These are phyloP conservation scores for Plestiodon gilberti DNA, from an alignment of 2,113 vertebrate genomes.

Conservation along the genomic window DNA sequence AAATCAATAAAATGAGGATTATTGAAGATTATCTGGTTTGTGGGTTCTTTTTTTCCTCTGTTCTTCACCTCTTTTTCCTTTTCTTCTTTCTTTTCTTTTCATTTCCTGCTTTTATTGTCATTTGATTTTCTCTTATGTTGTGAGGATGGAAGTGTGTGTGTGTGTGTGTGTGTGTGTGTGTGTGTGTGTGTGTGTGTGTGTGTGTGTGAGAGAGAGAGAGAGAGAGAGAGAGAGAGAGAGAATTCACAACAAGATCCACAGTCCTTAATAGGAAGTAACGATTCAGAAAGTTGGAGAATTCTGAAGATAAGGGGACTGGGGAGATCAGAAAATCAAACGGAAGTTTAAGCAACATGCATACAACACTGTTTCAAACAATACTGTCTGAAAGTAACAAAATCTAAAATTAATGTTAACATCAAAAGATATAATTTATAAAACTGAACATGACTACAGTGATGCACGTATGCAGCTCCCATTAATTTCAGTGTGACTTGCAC, in stretches of 20 bases:
- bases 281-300: no score
- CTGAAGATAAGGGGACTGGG: not conserved
- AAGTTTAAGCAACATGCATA: not conserved
- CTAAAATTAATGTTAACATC: not conserved
- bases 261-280: not conserved
- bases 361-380: not conserved
- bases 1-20: not conserved
- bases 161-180: not conserved
- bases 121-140: not conserved
- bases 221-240: not conserved
- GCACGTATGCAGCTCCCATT: not conserved
- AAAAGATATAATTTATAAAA: not conserved
- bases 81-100: no score
- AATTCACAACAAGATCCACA: not conserved
- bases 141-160: not conserved
- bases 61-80: not conserved
- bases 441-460: not conserved
- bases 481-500: not conserved
- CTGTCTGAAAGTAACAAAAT: no score
- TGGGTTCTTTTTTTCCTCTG: not conserved
- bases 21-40: not conserved
- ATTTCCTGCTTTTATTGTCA: not conserved
- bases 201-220: not conserved
- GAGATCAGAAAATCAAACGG: not conserved
- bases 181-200: not conserved